phyloP scores from a whole-genome alignment of 2,888 invertebrate species.

The Heliconius erato region DNA sequence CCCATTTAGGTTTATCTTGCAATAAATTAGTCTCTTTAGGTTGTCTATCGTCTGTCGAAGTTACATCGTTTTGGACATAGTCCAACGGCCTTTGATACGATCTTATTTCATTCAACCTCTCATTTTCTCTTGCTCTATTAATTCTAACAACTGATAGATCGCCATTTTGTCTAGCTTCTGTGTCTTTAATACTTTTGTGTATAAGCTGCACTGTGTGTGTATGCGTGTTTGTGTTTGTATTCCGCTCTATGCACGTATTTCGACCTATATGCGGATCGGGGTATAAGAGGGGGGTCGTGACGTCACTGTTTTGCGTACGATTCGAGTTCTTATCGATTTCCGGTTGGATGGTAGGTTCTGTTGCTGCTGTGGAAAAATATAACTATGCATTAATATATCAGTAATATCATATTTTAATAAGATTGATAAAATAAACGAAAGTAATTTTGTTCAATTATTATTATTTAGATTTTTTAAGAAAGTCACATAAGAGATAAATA shows the following conservation, averaged over 20 bases:
- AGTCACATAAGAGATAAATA: no score
- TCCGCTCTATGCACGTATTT: constrained; percentile 94
- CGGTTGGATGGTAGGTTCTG: constrained; percentile 53
- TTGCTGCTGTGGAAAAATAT: constrained; percentile 34
- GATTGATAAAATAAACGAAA: no score
- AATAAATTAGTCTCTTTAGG: constrained; percentile 79
- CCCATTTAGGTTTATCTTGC: constrained; percentile 78
- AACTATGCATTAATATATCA: no score
- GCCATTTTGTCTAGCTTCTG: constrained; percentile 61
- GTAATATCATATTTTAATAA: no score
- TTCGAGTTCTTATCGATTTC: constrained; percentile 78
- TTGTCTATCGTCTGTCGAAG: constrained; percentile 69
- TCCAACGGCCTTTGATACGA: constrained; percentile 83
- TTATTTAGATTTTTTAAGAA: no score
- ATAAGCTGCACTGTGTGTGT: constrained; percentile 84
- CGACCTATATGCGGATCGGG: constrained; percentile 93
- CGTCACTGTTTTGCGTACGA: constrained; percentile 69
- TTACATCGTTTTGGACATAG: constrained; percentile 91
- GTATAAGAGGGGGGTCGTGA: constrained; percentile 83
- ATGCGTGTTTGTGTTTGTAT: constrained; percentile 86
- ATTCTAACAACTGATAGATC: constrained; percentile 75
- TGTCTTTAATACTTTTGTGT: constrained; percentile 88
- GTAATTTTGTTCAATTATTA: no score
- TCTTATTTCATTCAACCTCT: constrained; percentile 69
- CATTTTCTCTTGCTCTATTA: constrained; percentile 62